Base-by-base conservation (phyloP, 2,797 vertebrate species). In the Trachurus trachurus region DNA sequence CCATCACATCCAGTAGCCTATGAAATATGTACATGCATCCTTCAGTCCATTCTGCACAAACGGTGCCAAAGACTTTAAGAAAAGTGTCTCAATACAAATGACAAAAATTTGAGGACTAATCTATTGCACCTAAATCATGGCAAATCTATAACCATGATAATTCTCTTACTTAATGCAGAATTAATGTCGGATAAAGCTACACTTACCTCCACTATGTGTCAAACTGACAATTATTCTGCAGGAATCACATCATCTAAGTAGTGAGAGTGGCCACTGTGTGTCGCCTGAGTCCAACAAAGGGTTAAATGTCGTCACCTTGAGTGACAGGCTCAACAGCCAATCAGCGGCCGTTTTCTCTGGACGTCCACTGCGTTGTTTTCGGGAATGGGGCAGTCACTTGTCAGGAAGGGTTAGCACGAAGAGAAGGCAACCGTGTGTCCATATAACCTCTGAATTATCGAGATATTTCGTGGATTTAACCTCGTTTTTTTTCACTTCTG, bases 361-460 rank as follows among this genome's bases (percentile, higher is more conserved):
- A 12, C 1, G 5, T 34, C 34, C 12, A 17, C 60, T 70, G 78
- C 92, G 90, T 92, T 68, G 74, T 81, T 96, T 94, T 94, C 95
- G 94, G 95, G 95, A 96, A 95, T 82, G 83, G 87, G 93, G 88
- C 62, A 26, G 90, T 11, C 13, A 34, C 72, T 94, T 96, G 87
- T 93, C 94, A 93, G 95, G 94, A 96, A 96, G 90, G 81, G 79
- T 85, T 75, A 74, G 73, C 77, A 4, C 66, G 58, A 60, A 21
- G 47, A 2, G 67, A 83, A 22, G 60, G 60, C 1, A 26, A n/a
- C 17, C 39, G 10, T 13, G 9, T 26, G 22, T 78, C 9, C 0
- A 22, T 0, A 15, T 1, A 2, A 50, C 3, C 40, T 0, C 3
- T 0, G 1, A 26, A 12, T 42, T 12, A 34, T 40, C 10, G 7